Base-by-base conservation (phyloP, 2,888 invertebrate species). In the Drosophila borealis region DNA sequence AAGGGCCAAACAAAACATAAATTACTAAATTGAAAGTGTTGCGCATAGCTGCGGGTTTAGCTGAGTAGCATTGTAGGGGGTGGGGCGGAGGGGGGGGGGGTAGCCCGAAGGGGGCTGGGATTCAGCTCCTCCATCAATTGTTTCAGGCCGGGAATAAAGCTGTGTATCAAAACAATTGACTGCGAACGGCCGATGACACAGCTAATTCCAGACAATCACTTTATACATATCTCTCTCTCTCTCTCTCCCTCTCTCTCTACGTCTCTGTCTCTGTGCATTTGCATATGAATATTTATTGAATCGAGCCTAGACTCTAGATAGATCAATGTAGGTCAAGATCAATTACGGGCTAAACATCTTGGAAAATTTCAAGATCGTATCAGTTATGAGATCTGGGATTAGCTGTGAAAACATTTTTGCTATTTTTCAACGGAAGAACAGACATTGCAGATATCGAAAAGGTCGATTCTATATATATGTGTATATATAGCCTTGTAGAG, bases 21-120 rank as follows among this genome's bases (percentile, higher is more conserved):
- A 78, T 74, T 68, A 78, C 62, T 62, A 74, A 74, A 74, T 74
- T 74, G 79, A 33, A 37, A 55, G 54, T 54, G 63, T 50, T 62
- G 53, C 10, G 42, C 4, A 9, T 25, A 10, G 14, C 19, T 13
- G 21, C 11, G 25, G 25, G 34, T n/a, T n/a, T 41, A 17, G 42
- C 5, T 21, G 6, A n/a, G 37, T 1, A 25, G 21, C 21, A 21
- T 21, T 21, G 0, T 0, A 21, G 21, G 29, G 29, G n/a, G n/a
- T 0, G 3, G 4, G n/a, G 13, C 9, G 13, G n/a, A 37, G 4
- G n/a, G 37, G n/a, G 37, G 5, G 37, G 0, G 4, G 13, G 37
- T 0, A 14, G 10, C 17, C 17, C 17, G 17, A 17, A 4, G 34
- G 9, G 48, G 48, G 13, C 4, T 8, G 13, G n/a, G 34, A 5